Evolutionary conservation across 2,888 invertebrate species (phyloP).

Genomic region (Norana najaformis): DNA sequence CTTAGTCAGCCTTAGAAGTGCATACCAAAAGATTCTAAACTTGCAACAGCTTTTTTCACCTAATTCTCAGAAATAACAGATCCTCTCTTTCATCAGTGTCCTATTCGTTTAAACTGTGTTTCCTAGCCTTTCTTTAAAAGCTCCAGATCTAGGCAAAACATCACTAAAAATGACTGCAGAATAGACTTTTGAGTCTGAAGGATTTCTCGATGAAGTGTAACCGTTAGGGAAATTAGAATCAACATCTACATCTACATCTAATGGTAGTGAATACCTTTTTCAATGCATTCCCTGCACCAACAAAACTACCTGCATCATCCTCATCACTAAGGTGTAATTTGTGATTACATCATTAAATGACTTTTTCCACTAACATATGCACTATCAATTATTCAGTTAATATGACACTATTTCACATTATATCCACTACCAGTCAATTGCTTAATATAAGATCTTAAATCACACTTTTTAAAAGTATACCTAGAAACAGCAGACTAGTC

Average conservation of each 20-base stretch:
- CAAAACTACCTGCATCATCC: neutral
- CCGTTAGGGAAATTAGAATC: neutral
- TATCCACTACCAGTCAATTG: neutral
- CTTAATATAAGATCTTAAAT: neutral
- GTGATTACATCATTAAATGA: too few relatives aligned
- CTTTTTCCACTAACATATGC: neutral
- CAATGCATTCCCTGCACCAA: neutral
- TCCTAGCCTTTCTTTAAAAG: neutral
- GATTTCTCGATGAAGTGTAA: neutral
- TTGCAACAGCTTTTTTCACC: neutral
- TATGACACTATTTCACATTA: neutral
- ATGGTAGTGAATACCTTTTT: neutral
- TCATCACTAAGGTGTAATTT: too few relatives aligned
- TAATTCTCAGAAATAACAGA: neutral
- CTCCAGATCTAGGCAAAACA: neutral
- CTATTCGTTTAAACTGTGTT: neutral
- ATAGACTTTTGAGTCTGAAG: neutral
- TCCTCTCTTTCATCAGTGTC: neutral
- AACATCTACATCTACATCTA: neutral
- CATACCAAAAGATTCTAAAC: neutral
- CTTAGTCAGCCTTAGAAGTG: neutral
- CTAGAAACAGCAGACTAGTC: neutral
- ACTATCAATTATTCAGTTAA: neutral
- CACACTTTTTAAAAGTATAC: neutral
- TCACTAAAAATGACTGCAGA: too few relatives aligned